These are phyloP conservation scores for Axinella damicornis DNA, from an alignment of 37 sponge, comb jelly and placozoan species.

Conservation along the genomic window DNA sequence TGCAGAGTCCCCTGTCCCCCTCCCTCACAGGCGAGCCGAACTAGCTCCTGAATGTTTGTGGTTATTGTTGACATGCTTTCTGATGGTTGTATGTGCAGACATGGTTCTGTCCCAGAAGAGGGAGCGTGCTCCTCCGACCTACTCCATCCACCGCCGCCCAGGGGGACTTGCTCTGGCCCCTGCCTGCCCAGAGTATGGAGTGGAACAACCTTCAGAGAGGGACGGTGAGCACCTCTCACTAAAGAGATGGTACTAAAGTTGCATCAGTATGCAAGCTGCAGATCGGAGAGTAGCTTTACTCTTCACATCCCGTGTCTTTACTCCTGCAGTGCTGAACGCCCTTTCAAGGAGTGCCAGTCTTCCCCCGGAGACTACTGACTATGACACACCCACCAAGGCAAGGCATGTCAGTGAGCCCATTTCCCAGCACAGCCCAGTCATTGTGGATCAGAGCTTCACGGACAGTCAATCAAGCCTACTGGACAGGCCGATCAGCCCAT, in stretches of 20 bases:
- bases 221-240: no score
- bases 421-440: no score
- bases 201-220: conserved; percentile 5
- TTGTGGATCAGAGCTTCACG: no score
- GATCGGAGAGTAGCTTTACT: no score
- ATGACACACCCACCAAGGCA: no score
- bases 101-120: conserved; percentile 19
- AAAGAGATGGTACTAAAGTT: background rate
- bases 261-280: no score
- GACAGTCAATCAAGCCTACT: no score
- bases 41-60: background rate
- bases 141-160: conserved; percentile 22
- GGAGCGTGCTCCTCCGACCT: conserved; percentile 20
- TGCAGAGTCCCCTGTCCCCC: conserved; percentile 10
- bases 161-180: conserved; percentile 21
- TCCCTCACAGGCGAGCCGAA: conserved; percentile 7
- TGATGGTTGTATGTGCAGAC: background rate
- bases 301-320: background rate
- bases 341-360: no score
- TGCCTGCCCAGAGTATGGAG: conserved; percentile 56
- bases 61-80: background rate
- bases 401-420: no score
- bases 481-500: no score
- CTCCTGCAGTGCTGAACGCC: background rate
- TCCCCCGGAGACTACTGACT: no score